Evolutionary conservation across 2,113 vertebrate genomes (phyloP).

Genomic region (Neolamprologus fasciatus): DNA sequence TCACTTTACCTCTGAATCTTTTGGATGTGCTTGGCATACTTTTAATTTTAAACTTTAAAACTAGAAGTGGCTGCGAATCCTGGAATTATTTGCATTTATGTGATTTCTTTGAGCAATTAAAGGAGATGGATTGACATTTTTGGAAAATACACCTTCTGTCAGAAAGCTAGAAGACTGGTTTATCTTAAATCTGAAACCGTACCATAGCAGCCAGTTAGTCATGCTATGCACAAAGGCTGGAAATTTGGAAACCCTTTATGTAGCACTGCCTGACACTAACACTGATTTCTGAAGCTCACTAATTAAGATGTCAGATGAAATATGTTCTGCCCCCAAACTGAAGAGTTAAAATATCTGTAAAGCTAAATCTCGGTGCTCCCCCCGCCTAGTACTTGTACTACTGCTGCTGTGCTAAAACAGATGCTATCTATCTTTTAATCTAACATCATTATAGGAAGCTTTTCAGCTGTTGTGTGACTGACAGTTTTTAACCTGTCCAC

Average conservation of each 20-base stretch:
- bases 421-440: not conserved
- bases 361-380: not conserved
- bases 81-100: not conserved
- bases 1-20: conserved; percentile 36
- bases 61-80: not conserved
- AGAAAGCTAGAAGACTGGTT: not conserved
- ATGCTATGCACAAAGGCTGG: not conserved
- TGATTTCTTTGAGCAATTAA: not conserved
- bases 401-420: not conserved
- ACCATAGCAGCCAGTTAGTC: not conserved
- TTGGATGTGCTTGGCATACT: conserved; percentile 10
- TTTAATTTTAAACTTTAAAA: not conserved
- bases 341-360: not conserved
- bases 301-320: not conserved
- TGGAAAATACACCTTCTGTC: not conserved
- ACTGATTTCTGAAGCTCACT: not conserved
- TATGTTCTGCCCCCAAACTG: not conserved
- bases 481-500: not conserved
- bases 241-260: not conserved
- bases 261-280: not conserved
- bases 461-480: not conserved
- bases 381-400: not conserved
- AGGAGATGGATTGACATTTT: not conserved
- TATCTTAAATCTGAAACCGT: not conserved
- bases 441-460: not conserved